Evolutionary conservation across 2,113 vertebrate species (phyloP).

Genomic region (Peromyscus leucopus): DNA sequence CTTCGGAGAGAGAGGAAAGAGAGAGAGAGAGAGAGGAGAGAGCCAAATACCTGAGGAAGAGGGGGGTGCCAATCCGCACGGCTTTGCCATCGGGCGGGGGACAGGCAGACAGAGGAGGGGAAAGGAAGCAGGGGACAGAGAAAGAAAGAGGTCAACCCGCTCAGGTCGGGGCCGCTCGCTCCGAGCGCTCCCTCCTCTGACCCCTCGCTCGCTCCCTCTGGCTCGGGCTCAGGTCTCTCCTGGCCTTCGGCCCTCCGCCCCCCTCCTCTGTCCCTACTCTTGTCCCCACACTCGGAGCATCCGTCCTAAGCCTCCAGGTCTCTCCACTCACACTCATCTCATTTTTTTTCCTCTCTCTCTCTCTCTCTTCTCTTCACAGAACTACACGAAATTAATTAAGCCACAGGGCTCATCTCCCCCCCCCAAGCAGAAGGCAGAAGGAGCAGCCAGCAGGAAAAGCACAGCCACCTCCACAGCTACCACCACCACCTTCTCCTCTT

Average conservation of each 20-base stretch:
- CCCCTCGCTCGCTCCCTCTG: conserved; percentile 79
- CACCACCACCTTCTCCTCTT: conserved; percentile 82
- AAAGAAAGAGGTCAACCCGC: conserved; percentile 89
- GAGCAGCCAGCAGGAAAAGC: conserved; percentile 86
- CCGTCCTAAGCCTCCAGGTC: conserved; percentile 86
- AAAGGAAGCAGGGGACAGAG: conserved; percentile 72
- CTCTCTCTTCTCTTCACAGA: conserved; percentile 76
- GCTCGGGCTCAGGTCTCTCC: conserved; percentile 81
- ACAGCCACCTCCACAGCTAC: conserved; percentile 78
- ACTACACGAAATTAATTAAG: conserved; percentile 89
- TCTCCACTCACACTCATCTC: conserved; percentile 90
- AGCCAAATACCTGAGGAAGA: conserved; percentile 83
- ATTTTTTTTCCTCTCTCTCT: conserved; percentile 39
- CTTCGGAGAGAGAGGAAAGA: conserved; percentile 79
- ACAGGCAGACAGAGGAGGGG: conserved; percentile 72
- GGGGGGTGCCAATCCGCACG: conserved; percentile 82
- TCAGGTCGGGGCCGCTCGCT: conserved; percentile 86
- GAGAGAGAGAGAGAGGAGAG: neutral
- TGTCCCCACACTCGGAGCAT: conserved; percentile 87
- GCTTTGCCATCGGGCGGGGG: conserved; percentile 82
- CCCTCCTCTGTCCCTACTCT: conserved; percentile 84
- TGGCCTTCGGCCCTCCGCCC: conserved; percentile 79
- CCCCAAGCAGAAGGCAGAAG: conserved; percentile 68
- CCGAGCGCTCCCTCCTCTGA: conserved; percentile 81
- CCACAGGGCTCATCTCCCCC: conserved; percentile 84